phyloP scores from a whole-genome alignment of 2,797 vertebrate species.

The Pangasius macronema region DNA sequence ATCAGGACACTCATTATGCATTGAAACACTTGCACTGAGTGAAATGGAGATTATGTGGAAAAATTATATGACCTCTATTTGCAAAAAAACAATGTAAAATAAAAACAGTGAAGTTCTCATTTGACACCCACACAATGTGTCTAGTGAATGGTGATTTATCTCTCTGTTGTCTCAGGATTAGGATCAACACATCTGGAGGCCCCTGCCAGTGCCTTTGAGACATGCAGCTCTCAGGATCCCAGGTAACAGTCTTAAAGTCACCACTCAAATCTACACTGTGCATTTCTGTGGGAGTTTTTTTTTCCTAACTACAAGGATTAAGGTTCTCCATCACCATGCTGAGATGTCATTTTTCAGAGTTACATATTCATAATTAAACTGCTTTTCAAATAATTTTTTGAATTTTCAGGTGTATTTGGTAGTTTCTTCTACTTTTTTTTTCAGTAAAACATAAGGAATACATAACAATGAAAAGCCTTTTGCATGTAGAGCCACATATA shows the following conservation, averaged over 20 bases:
- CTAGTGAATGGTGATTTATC: conserved; percentile 12
- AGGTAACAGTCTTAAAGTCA: conserved; percentile 47
- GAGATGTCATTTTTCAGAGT: neutral
- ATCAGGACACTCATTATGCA: neutral
- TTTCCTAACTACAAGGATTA: neutral
- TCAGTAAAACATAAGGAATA: neutral
- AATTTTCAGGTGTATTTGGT: neutral
- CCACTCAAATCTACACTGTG: neutral
- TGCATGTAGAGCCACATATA: neutral
- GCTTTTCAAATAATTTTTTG: neutral
- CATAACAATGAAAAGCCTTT: neutral
- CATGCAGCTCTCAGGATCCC: conserved; percentile 60
- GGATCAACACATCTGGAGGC: conserved; percentile 65
- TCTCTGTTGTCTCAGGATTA: conserved; percentile 53
- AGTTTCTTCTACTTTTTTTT: neutral
- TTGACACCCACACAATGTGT: neutral
- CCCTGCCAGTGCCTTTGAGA: conserved; percentile 78
- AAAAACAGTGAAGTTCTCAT: neutral
- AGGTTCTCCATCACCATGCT: neutral
- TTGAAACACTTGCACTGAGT: neutral
- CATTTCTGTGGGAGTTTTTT: neutral
- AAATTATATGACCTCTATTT: neutral
- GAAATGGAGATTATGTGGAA: neutral
- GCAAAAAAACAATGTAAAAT: neutral
- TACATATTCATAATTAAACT: neutral